phyloP scores from a whole-genome alignment of 23 tunicate species.

The Phallusia fumigata region DNA sequence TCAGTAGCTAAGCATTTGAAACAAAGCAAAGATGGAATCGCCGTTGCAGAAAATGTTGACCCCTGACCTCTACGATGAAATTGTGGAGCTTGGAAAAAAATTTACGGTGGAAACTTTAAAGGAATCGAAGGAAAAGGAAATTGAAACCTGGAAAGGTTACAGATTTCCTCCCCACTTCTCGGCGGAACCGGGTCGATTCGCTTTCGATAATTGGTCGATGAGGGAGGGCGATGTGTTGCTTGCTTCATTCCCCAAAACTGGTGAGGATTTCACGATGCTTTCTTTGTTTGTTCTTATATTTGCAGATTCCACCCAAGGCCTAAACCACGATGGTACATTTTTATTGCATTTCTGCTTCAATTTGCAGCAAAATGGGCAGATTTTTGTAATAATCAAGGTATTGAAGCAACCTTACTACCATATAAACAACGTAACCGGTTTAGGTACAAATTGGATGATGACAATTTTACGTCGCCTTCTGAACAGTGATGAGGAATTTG shows the following conservation, averaged over 20 bases:
- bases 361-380: too few species aligned
- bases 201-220: neutral
- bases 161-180: neutral
- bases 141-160: neutral
- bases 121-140: neutral
- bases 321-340: too few species aligned
- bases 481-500: neutral
- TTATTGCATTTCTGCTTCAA: too few species aligned
- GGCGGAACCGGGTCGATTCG: neutral
- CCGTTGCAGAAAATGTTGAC: neutral
- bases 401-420: too few species aligned
- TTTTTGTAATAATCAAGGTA: too few species aligned
- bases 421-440: neutral
- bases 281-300: too few species aligned
- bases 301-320: too few species aligned
- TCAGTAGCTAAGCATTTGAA: neutral
- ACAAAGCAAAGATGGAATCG: neutral
- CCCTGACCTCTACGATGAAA: neutral
- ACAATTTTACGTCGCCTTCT: neutral
- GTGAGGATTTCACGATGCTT: neutral
- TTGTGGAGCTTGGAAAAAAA: neutral
- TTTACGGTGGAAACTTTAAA: neutral
- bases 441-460: slow-evolving; percentile 7
- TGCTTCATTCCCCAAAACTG: neutral
- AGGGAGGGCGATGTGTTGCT: neutral